Base-by-base conservation (phyloP, 2,113 vertebrate species). In the Asarcornis scutulata region DNA sequence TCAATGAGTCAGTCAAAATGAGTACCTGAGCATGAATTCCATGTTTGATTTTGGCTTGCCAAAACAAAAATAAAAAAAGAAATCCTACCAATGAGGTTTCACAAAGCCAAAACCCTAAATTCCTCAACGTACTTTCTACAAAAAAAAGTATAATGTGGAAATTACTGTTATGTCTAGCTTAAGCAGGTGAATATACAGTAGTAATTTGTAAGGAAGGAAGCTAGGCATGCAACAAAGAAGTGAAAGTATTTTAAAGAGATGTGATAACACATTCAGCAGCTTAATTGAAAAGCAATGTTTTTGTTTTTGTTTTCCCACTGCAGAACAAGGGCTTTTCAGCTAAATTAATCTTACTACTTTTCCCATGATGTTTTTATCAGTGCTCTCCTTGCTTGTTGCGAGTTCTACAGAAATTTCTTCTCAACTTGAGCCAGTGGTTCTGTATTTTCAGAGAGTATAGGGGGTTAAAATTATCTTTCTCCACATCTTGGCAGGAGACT, bases 241-340 rank as follows among this genome's bases (percentile, higher is more conserved):
- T 66, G 60, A 46, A 95, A 76, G 29, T 46, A 69, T 78, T 92
- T 87, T 55, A 20, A 89, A 79, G 71, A 75, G 34, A 80, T 60
- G 31, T 63, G 42, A 48, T 85, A 83, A 92, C 44, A 20, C 17
- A 59, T 82, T 94, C 53, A 64, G n/a, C 26, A 83, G 32, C 34
- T 46, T 73, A 73, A 83, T 46, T 74, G 48, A 76, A 83, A 94
- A 89, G 17, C 17, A 89, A 17, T 74, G 13, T 9, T 78, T 92
- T 93, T 92, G 40, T 92, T 60, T n/a, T 59, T 40, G 40, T 58
- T 63, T 63, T 63, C 18, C 38, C 59, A 56, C 58, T 76, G 66
- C n/a, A 82, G 60, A 90, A 63, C 27, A 73, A 67, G 48, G 87
- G n/a, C 36, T 95, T 86, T 91, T 95, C 74, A 91, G 44, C 36